phyloP scores from a whole-genome alignment of 2,888 invertebrate genomes.

The Drosophila mimica region DNA sequence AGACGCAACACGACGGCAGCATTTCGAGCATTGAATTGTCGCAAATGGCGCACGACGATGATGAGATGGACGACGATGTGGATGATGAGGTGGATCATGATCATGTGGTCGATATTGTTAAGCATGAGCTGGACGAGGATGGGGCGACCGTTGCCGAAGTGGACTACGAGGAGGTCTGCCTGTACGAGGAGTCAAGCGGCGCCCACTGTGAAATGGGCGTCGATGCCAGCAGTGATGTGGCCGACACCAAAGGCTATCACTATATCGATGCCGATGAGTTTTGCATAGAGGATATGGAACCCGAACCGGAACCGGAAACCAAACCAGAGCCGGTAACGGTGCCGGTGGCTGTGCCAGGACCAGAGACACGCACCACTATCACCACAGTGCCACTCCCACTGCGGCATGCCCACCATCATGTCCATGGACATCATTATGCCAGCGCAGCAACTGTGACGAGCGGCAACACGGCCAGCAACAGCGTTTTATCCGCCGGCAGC shows the following conservation, averaged over 20 bases:
- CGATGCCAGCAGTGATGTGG: conserved; percentile 69
- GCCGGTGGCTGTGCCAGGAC: conserved; percentile 45
- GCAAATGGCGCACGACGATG: conserved; percentile 65
- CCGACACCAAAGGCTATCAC: conserved; percentile 75
- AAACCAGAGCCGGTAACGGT: conserved; percentile 31
- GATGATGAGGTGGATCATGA: conserved; percentile 70
- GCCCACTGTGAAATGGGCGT: conserved; percentile 78
- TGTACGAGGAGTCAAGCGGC: conserved; percentile 80
- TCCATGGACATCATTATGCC: conserved; percentile 43
- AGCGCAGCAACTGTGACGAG: conserved; percentile 19
- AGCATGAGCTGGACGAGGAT: conserved; percentile 79
- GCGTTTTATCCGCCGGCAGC: conserved; percentile 47
- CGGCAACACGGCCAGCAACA: conserved; percentile 45
- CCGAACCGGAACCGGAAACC: conserved; percentile 40
- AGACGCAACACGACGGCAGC: conserved; percentile 72
- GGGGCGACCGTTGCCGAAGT: conserved; percentile 75
- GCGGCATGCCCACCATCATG: conserved; percentile 39
- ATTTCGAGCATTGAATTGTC: conserved; percentile 73
- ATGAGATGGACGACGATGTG: conserved; percentile 58
- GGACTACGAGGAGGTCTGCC: conserved; percentile 81
- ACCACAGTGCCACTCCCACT: conserved; percentile 39
- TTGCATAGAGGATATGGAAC: conserved; percentile 76
- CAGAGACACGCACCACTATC: conserved; percentile 23
- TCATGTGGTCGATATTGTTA: conserved; percentile 76
- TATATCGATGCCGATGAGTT: conserved; percentile 80